A percentile compares a stretch with the other conserved stretches of the same genome.
These are phyloP conservation scores for Meriones psammophilus DNA, from an alignment of 2,797 vertebrate genomes.

Conservation along the genomic window DNA sequence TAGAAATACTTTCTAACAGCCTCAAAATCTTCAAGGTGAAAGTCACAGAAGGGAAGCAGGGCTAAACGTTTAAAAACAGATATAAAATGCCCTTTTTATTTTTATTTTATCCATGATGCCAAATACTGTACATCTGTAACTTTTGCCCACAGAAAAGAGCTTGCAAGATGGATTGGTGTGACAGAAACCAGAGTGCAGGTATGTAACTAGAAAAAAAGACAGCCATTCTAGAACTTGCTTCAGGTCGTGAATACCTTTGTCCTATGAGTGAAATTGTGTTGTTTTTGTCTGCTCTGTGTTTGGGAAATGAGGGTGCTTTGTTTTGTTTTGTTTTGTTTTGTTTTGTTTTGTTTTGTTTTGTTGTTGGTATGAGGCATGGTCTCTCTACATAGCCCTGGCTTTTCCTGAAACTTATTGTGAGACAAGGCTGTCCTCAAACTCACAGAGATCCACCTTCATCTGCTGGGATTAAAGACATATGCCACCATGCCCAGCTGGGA, in stretches of 20 bases:
- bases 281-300: not conserved
- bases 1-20: not conserved
- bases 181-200: not conserved
- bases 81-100: not conserved
- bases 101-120: constrained; percentile 72
- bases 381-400: not conserved
- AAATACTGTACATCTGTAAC: not conserved
- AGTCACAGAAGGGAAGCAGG: not conserved
- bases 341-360: not conserved
- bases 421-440: not conserved
- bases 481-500: not conserved
- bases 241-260: not conserved
- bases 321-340: not conserved
- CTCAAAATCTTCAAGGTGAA: not conserved
- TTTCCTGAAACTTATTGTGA: not conserved
- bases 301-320: not conserved
- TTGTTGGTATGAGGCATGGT: not conserved
- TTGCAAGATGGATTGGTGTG: not conserved
- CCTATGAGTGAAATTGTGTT: not conserved
- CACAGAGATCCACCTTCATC: not conserved
- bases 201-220: not conserved
- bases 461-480: not conserved
- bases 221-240: not conserved
- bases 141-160: not conserved
- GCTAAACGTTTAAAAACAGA: not conserved